These are phyloP conservation scores for Orthosia gracilis DNA, from an alignment of 2,888 invertebrate genomes.

Conservation along the genomic window DNA sequence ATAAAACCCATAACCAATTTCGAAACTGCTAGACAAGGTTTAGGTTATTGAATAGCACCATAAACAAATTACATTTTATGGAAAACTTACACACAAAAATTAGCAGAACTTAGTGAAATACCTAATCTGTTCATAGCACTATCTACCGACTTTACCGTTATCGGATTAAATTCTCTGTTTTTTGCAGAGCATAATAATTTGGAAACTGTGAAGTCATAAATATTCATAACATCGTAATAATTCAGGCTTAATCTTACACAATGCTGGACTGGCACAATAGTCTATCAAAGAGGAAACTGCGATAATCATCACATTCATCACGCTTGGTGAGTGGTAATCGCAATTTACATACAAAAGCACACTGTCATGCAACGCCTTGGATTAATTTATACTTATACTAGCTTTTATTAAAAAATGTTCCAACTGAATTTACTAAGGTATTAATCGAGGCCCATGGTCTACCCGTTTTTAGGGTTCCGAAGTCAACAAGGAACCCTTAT, in stretches of 20 bases:
- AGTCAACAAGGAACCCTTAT: too few relatives aligned
- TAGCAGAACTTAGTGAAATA: too few relatives aligned
- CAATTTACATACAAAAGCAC: conserved; percentile 1
- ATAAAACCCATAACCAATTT: not conserved
- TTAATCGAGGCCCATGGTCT: too few relatives aligned
- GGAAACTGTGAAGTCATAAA: not conserved
- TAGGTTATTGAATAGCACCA: not conserved
- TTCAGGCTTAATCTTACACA: not conserved
- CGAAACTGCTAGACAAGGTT: not conserved
- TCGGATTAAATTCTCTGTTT: too few relatives aligned
- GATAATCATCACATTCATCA: conserved; percentile 12
- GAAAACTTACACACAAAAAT: too few relatives aligned
- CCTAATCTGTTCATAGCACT: too few relatives aligned
- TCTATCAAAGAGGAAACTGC: conserved; percentile 21
- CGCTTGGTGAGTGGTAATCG: conserved; percentile 1
- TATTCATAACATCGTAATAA: conserved; percentile 10
- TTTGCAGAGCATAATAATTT: too few relatives aligned
- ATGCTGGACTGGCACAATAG: conserved; percentile 1
- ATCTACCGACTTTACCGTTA: too few relatives aligned
- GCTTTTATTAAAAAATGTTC: too few relatives aligned
- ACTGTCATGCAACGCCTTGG: not conserved
- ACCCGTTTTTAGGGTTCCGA: too few relatives aligned
- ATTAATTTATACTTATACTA: not conserved
- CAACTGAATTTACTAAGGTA: too few relatives aligned
- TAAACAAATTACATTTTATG: too few relatives aligned